Evolutionary conservation across 2,113 vertebrate species (phyloP).

Genomic region (Egretta garzetta): DNA sequence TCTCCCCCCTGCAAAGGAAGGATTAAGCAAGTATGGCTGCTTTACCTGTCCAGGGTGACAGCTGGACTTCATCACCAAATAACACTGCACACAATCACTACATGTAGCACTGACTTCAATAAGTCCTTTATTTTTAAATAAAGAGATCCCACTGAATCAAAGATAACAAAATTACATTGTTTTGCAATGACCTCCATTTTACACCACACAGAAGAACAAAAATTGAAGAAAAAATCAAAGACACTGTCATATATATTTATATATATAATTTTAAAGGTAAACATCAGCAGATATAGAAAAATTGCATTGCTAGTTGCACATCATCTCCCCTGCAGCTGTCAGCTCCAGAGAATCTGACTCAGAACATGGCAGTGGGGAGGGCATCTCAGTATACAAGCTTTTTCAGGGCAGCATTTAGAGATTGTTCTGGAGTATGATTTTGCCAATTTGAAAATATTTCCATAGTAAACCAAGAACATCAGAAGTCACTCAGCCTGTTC

Average conservation of each 20-base stretch:
- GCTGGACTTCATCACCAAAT: not conserved
- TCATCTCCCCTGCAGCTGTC: constrained; percentile 65
- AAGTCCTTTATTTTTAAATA: constrained; percentile 81
- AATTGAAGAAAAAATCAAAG: constrained; percentile 60
- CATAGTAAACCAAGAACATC: not conserved
- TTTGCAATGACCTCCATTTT: constrained; percentile 71
- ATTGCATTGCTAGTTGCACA: constrained; percentile 88
- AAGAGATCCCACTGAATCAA: constrained; percentile 79
- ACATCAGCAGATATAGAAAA: constrained; percentile 82
- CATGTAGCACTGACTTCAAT: constrained; percentile 28
- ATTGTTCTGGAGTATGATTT: constrained; percentile 42
- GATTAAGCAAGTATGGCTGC: not conserved
- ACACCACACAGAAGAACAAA: constrained; percentile 73
- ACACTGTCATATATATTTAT: constrained; percentile 53
- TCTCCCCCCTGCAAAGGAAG: not conserved
- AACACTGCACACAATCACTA: not conserved
- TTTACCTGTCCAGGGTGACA: not conserved
- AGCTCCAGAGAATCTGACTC: constrained; percentile 47
- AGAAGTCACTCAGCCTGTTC: not conserved
- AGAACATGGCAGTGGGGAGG: constrained; percentile 49
- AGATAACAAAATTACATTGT: constrained; percentile 82
- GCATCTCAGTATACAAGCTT: constrained; percentile 57
- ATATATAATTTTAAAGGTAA: constrained; percentile 73
- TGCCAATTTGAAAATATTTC: not conserved
- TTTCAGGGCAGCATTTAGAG: constrained; percentile 71